phyloP scores from a whole-genome alignment of 2,797 vertebrate species.

The Microcaecilia unicolor region DNA sequence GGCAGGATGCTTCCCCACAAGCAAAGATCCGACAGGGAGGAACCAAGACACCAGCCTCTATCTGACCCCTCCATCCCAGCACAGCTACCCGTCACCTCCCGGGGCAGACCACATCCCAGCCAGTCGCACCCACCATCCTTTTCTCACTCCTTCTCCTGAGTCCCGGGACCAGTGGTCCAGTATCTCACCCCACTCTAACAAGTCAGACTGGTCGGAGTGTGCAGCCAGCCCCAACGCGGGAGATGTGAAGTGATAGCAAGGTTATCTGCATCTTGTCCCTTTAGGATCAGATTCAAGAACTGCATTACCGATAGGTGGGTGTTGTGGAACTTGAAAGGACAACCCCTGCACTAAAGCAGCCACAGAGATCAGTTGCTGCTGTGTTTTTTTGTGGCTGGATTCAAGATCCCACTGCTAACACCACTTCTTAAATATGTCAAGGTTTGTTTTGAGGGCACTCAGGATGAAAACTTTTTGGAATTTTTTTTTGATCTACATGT shows the following conservation, averaged over 20 bases:
- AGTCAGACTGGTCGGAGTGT: not conserved
- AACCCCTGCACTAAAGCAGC: too few relatives aligned
- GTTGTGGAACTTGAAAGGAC: too few relatives aligned
- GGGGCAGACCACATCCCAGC: constrained; percentile 5
- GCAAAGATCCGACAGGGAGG: not conserved
- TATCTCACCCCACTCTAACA: constrained; percentile 2
- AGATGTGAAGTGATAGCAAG: not conserved
- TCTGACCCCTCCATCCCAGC: constrained; percentile 17
- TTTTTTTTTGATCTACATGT: too few relatives aligned
- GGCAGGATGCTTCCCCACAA: not conserved
- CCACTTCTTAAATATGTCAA: too few relatives aligned
- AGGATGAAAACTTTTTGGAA: too few relatives aligned
- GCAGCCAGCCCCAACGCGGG: not conserved
- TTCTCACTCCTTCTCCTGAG: constrained; percentile 18
- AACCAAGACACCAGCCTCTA: not conserved
- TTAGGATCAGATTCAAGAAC: too few relatives aligned
- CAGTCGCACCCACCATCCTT: constrained; percentile 4
- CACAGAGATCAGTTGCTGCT: too few relatives aligned
- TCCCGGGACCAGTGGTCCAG: constrained; percentile 14
- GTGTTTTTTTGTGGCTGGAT: too few relatives aligned
- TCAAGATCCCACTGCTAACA: too few relatives aligned
- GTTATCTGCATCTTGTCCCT: not conserved
- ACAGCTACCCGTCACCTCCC: constrained; percentile 4
- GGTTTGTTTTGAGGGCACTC: too few relatives aligned
- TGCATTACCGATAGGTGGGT: too few relatives aligned